phyloP scores from a whole-genome alignment of 2,888 invertebrate genomes.

The Phasia obesa region DNA sequence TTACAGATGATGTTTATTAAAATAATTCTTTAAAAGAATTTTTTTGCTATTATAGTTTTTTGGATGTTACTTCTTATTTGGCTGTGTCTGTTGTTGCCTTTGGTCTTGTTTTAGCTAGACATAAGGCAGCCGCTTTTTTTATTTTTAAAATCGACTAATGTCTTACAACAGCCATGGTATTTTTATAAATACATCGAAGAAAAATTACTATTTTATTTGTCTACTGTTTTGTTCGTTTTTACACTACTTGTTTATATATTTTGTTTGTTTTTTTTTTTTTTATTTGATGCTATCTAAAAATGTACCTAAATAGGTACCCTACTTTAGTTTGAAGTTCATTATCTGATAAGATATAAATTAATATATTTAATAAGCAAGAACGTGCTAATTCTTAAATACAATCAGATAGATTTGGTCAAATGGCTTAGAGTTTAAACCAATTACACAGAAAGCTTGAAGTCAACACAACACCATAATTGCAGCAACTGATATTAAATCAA shows the following conservation, averaged over 20 bases:
- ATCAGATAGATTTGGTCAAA: no score
- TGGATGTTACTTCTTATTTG: neutral
- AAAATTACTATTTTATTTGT: constrained; percentile 53
- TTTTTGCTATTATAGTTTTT: constrained; percentile 11
- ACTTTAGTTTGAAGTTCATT: constrained; percentile 4
- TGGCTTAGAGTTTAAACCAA: no score
- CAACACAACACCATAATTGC: no score
- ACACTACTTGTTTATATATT: constrained; percentile 14
- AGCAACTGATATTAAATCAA: no score
- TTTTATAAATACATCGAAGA: neutral
- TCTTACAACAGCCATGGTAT: constrained; percentile 16
- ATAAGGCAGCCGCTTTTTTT: constrained; percentile 48
- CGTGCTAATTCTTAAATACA: no score
- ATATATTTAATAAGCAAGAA: no score
- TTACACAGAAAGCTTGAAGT: no score
- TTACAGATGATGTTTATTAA: constrained; percentile 57
- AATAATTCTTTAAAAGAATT: constrained; percentile 60
- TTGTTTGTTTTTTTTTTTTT: constrained; percentile 20
- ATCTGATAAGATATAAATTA: no score
- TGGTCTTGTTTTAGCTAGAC: constrained; percentile 48
- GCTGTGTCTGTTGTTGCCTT: constrained; percentile 19
- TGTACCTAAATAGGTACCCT: neutral
- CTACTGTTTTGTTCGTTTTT: neutral
- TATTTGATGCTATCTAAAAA: constrained; percentile 4
- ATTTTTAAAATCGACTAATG: constrained; percentile 42